These are phyloP conservation scores for Tholera decimalis DNA, from an alignment of 2,888 invertebrate species.

Conservation along the genomic window DNA sequence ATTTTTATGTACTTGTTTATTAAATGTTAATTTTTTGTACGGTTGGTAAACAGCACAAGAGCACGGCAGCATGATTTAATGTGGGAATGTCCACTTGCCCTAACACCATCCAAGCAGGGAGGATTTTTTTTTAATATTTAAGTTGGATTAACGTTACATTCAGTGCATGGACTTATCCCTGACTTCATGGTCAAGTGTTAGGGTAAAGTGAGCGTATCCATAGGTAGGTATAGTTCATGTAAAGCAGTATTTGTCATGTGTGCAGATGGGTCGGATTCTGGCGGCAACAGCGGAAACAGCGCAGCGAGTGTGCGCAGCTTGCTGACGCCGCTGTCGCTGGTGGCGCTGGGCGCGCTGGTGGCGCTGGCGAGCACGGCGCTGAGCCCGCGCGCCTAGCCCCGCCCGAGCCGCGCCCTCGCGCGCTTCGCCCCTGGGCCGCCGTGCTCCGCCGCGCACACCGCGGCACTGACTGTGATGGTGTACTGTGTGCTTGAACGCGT, in stretches of 20 bases:
- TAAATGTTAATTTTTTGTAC: constrained; percentile 37
- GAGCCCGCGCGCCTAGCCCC: constrained; percentile 60
- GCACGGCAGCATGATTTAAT: constrained; percentile 34
- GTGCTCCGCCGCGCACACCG: constrained; percentile 70
- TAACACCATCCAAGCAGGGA: neutral
- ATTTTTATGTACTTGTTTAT: constrained; percentile 61
- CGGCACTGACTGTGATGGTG: constrained; percentile 88
- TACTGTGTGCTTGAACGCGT: constrained; percentile 83
- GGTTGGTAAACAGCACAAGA: constrained; percentile 46
- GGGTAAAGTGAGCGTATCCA: constrained; percentile 28
- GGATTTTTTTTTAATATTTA: constrained; percentile 1
- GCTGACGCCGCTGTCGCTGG: constrained; percentile 52
- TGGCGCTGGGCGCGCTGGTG: constrained; percentile 54
- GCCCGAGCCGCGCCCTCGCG: neutral
- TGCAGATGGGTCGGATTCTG: constrained; percentile 72
- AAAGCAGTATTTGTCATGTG: constrained; percentile 60
- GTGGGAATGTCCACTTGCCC: constrained; percentile 18
- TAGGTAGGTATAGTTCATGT: constrained; percentile 37
- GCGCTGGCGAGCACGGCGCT: constrained; percentile 59
- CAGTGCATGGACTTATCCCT: constrained; percentile 5
- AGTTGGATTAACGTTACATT: neutral
- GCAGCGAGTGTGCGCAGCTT: constrained; percentile 55
- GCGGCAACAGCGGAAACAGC: constrained; percentile 70
- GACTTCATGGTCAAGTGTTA: neutral
- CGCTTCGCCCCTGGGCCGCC: constrained; percentile 7